A percentile compares a stretch with the other conserved stretches of the same genome.
phyloP scores from a whole-genome alignment of 2,797 vertebrate genomes.

The Danionella dracula region DNA sequence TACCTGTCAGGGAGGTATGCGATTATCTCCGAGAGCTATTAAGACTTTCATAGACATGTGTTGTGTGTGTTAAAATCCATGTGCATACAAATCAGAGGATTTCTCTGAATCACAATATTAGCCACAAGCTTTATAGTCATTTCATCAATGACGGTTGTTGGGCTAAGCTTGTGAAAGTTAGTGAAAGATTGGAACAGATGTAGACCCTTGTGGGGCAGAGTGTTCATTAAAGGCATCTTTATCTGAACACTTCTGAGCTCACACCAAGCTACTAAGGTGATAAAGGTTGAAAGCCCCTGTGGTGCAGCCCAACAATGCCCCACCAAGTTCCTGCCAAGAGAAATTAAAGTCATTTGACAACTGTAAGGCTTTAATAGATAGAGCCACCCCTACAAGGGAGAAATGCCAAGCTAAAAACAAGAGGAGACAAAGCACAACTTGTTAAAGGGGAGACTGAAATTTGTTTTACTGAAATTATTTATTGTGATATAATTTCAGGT shows the following conservation, averaged over 20 bases:
- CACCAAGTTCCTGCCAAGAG: slow-evolving; percentile 38
- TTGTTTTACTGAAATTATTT: neutral
- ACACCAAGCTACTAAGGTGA: slow-evolving; percentile 8
- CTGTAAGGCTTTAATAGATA: slow-evolving; percentile 29
- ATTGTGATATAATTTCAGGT: neutral
- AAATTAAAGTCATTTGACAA: slow-evolving; percentile 39
- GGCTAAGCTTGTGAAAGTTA: neutral
- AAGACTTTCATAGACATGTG: slow-evolving; percentile 14
- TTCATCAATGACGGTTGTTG: no score
- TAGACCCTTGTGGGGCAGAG: slow-evolving; percentile 10
- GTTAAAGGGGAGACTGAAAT: neutral
- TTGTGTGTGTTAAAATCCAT: neutral
- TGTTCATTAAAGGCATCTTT: slow-evolving; percentile 30
- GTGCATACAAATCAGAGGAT: neutral
- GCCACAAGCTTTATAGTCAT: neutral
- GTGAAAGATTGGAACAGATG: slow-evolving; percentile 8
- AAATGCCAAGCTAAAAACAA: neutral
- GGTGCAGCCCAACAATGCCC: slow-evolving; percentile 36
- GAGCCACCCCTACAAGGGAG: slow-evolving; percentile 20
- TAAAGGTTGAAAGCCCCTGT: slow-evolving; percentile 33
- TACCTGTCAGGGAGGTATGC: slow-evolving; percentile 33
- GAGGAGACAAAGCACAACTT: neutral
- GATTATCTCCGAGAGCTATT: slow-evolving; percentile 20
- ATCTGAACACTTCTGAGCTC: slow-evolving; percentile 17
- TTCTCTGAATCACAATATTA: neutral